phyloP scores from a whole-genome alignment of 2,888 invertebrate genomes.

The Machimus rusticus region DNA sequence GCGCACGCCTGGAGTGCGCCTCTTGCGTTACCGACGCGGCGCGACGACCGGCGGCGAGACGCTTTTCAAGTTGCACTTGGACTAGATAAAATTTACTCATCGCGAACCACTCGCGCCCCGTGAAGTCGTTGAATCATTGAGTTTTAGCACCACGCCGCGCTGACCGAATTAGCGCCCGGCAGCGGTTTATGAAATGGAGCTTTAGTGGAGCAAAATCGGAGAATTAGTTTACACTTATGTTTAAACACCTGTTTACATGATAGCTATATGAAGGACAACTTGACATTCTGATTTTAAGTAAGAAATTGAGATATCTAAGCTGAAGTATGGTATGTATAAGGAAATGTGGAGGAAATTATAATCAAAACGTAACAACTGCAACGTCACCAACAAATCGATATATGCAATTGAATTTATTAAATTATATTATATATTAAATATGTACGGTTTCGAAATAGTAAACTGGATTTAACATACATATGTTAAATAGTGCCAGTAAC shows the following conservation, averaged over 20 bases:
- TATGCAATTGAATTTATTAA: no score
- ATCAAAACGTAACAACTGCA: no score
- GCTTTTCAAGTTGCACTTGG: background rate
- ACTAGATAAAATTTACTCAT: background rate
- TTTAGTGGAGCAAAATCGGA: background rate
- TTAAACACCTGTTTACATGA: background rate
- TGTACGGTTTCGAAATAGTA: no score
- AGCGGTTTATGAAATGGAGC: background rate
- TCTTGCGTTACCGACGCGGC: background rate
- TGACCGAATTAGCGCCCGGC: background rate
- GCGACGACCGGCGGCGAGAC: background rate
- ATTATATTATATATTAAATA: no score
- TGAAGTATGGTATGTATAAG: no score
- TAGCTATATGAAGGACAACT: background rate
- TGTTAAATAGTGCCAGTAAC: no score
- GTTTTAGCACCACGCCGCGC: background rate
- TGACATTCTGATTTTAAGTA: no score
- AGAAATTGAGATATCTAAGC: no score
- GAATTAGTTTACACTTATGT: background rate
- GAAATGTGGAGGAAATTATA: no score
- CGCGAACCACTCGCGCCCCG: background rate
- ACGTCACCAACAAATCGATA: no score
- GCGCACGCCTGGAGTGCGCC: constrained; percentile 7
- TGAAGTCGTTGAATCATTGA: background rate
- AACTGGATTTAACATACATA: no score